Evolutionary conservation across 2,113 vertebrate genomes (phyloP), one percentile per base, ranked within the genome.

Genomic region (Oncorhynchus masou): DNA sequence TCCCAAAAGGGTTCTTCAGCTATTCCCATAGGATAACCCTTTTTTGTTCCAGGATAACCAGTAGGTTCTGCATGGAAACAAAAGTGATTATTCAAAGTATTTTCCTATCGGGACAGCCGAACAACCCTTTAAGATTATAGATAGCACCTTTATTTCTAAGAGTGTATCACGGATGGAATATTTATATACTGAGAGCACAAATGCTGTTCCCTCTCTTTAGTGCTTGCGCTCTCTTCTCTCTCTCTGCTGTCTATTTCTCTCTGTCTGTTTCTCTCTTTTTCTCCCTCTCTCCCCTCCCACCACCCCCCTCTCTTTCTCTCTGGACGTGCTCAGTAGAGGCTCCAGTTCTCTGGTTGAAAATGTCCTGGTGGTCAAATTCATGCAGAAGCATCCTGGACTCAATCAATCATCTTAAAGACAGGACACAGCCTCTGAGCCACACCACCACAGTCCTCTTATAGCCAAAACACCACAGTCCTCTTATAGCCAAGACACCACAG

Each of bases 161-260:
- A 39, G 39, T 73, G 27, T 60, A 31, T 25, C 54, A 15, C 8
- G 15, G n/a, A 45, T 6, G 5, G 31, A 20, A 8, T 73, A 59
- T 72, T 72, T 72, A 48, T 73, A 68, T 25, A 64, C 62, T 54
- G 49, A 54, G 49, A 54, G 49, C 54, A 16, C 12, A 5, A 24
- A n/a, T 66, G 60, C 39, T 29, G 49, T 71, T 65, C 27, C 65
- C 24, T 39, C 24, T 72, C 5, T 25, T 51, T 45, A 49, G 19
- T 27, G 13, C 25, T 54, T 20, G 12, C 5, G 12, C 68, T 20
- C 65, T 62, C 19, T 70, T 68, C 29, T n/a, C 2, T 20, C 57
- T 59, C 31, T 6, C 54, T 45, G 5, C 39, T 45, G 39, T 45
- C 39, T 45, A 3, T 27, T 2, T 45, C 8, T 45, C 8, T 45